Conservation (phyloP, 2,888 invertebrate genomes). For the Buathra laborator region DNA sequence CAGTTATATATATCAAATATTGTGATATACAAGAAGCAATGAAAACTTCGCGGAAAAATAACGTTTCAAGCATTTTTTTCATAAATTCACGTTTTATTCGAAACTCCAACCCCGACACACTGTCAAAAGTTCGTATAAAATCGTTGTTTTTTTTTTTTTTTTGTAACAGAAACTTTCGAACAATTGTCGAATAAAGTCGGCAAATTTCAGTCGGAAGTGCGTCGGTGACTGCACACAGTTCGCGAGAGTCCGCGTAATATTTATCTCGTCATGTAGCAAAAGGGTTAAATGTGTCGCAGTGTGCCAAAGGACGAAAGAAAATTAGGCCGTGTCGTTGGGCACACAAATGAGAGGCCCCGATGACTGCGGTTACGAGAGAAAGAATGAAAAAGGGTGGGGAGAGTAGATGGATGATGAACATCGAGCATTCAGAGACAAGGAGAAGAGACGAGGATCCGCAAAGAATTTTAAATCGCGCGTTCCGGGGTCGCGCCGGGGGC, state of each 20-base stretch:
- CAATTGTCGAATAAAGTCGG: no score
- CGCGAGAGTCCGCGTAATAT: not conserved
- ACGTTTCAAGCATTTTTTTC: not conserved
- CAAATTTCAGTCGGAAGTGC: no score
- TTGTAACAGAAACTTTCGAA: no score
- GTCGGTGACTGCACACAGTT: not conserved
- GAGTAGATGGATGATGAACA: slow-evolving; percentile 9
- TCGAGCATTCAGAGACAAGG: slow-evolving; percentile 20
- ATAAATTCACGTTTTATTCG: not conserved
- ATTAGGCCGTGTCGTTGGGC: slow-evolving; percentile 28
- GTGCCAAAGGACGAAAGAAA: slow-evolving; percentile 5
- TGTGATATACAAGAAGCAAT: not conserved
- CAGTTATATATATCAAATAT: not conserved
- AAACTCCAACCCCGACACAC: not conserved
- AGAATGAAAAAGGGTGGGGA: not conserved
- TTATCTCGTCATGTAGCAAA: not conserved
- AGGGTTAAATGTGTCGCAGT: slow-evolving; percentile 11
- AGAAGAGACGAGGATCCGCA: slow-evolving; percentile 31
- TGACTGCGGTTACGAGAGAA: slow-evolving; percentile 37
- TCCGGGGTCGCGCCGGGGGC: slow-evolving; percentile 60
- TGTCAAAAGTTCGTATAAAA: not conserved
- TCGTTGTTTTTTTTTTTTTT: no score
- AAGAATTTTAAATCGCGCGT: slow-evolving; percentile 63
- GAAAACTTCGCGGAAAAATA: not conserved
- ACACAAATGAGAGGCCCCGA: slow-evolving; percentile 44